Conservation (phyloP, 1,140 invertebrate species). For the Halesus radiatus region DNA sequence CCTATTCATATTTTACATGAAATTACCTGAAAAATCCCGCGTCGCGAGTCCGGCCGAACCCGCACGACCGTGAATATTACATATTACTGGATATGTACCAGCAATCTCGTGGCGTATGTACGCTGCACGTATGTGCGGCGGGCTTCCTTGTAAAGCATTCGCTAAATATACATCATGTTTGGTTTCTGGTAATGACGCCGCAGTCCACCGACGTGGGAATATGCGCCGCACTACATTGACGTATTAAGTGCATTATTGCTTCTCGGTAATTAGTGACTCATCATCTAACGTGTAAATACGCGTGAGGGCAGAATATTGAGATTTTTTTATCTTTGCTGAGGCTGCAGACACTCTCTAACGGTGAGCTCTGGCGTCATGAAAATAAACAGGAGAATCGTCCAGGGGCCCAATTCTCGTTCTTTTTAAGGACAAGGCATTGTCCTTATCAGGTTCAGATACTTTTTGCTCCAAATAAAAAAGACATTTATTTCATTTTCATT, state of each 20-base stretch:
- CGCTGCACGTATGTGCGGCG: background rate
- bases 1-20: conserved; percentile 17
- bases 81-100: no score
- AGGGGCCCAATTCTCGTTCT: no score
- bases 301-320: no score
- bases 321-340: no score
- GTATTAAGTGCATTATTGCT: background rate
- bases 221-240: background rate
- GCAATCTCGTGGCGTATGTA: no score
- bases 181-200: conserved; percentile 9
- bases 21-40: conserved; percentile 26
- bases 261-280: background rate
- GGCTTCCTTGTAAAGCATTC: conserved; percentile 14
- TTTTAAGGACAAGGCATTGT: no score
- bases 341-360: no score
- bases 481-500: no score
- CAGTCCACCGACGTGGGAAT: background rate
- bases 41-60: background rate
- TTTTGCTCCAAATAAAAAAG: no score
- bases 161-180: conserved; percentile 14
- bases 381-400: no score
- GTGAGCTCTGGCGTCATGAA: no score
- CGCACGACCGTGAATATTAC: background rate
- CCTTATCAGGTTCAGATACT: no score
- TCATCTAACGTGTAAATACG: background rate